phyloP scores from a whole-genome alignment of 2,888 invertebrate genomes.

The Zygogramma bicolorata region DNA sequence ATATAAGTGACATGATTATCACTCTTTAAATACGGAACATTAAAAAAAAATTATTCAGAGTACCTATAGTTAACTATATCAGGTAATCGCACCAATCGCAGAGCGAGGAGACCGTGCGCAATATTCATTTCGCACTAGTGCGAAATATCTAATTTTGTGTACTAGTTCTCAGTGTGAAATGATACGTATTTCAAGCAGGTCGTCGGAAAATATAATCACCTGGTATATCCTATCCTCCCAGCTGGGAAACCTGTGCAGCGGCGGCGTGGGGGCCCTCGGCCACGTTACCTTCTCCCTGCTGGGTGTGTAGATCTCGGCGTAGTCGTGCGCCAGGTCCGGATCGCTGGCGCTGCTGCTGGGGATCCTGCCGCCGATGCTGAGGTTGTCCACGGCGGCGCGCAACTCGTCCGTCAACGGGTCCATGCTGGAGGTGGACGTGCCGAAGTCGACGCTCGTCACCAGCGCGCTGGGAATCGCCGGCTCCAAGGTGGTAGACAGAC shows the following conservation, averaged over 20 bases:
- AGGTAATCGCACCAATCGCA: too few species aligned
- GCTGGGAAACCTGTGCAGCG: conserved; percentile 78
- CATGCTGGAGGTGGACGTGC: conserved; percentile 66
- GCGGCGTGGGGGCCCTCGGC: conserved; percentile 85
- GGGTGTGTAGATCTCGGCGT: conserved; percentile 94
- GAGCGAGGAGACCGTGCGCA: too few species aligned
- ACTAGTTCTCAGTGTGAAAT: too few species aligned
- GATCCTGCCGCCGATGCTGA: conserved; percentile 65
- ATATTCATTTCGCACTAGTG: too few species aligned
- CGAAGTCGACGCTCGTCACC: conserved; percentile 61
- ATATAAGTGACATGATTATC: too few species aligned
- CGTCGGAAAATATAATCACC: too few species aligned
- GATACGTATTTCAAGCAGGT: too few species aligned
- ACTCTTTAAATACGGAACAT: too few species aligned
- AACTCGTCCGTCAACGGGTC: conserved; percentile 74
- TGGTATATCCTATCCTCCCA: conserved; percentile 98
- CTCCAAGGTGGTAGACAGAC: conserved; percentile 64
- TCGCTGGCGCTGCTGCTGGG: conserved; percentile 76
- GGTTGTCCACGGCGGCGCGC: conserved; percentile 72
- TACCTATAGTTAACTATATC: too few species aligned
- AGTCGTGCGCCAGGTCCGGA: conserved; percentile 84
- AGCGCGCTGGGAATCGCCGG: conserved; percentile 63
- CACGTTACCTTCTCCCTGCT: conserved; percentile 75
- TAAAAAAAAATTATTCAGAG: too few species aligned
- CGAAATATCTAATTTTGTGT: too few species aligned